Percentiles rank a stretch among this genome's conserved stretches.
phyloP scores from a whole-genome alignment of 2,888 invertebrate genomes.

The Atherix ibis region DNA sequence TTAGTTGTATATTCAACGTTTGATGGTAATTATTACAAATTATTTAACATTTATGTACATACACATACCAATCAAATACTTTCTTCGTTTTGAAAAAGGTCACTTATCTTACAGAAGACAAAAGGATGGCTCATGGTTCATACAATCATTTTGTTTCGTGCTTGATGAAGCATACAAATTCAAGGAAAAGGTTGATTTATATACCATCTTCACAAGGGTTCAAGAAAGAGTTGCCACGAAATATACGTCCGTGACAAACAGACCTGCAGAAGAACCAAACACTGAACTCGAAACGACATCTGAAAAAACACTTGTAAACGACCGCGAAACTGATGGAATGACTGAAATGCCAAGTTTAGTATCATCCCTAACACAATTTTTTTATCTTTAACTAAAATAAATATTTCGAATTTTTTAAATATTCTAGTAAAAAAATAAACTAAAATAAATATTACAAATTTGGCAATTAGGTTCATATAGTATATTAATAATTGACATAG shows the following conservation, averaged over 20 bases:
- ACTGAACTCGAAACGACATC: no score
- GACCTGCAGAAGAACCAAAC: no score
- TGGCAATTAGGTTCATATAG: no score
- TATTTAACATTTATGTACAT: no score
- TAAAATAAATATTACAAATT: no score
- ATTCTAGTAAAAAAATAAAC: no score
- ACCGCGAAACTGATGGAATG: conserved; percentile 35
- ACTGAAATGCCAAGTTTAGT: conserved; percentile 55
- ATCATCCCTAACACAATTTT: conserved; percentile 45
- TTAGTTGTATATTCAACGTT: conserved; percentile 52
- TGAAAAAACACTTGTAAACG: no score
- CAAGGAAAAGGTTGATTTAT: conserved; percentile 37
- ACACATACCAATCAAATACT: no score
- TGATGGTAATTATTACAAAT: conserved; percentile 35
- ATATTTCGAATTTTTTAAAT: no score
- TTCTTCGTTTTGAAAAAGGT: neutral
- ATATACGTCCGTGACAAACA: conserved; percentile 42
- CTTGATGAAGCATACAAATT: conserved; percentile 28
- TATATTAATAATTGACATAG: no score
- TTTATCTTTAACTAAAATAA: conserved; percentile 33
- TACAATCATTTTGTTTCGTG: conserved; percentile 47
- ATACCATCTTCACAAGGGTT: conserved; percentile 45
- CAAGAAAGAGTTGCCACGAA: conserved; percentile 47
- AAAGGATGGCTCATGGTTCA: conserved; percentile 53
- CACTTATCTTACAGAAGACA: conserved; percentile 52